A percentile compares a stretch with the other conserved stretches of the same genome.
phyloP scores from a whole-genome alignment of 2,113 vertebrate genomes.

The Neomonachus schauinslandi region DNA sequence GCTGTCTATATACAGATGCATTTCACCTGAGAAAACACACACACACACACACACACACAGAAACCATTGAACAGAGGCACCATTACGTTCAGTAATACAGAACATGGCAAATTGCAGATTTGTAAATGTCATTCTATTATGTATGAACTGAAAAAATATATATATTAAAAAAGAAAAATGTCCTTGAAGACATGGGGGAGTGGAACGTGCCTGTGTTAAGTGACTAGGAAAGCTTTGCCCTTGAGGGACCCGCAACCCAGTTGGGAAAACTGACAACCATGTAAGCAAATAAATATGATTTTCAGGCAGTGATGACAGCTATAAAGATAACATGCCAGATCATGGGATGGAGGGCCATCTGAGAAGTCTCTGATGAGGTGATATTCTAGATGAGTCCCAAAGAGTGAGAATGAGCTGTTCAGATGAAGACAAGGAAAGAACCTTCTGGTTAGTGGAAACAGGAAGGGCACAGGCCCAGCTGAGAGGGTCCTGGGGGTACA shows the following conservation, averaged over 20 bases:
- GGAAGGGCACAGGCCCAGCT: rapidly evolving
- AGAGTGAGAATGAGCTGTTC: neutral
- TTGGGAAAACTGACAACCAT: neutral
- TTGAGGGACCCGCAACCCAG: neutral
- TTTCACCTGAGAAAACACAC: neutral
- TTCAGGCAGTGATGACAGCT: neutral
- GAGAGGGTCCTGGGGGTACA: rapidly evolving
- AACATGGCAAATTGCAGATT: slow-evolving; percentile 46
- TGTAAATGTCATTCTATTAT: slow-evolving; percentile 59
- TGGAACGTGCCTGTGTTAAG: neutral
- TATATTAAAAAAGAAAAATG: neutral
- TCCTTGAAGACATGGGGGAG: slow-evolving; percentile 59
- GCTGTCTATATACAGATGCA: neutral
- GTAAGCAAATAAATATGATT: neutral
- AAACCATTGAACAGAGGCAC: neutral
- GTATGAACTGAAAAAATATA: neutral
- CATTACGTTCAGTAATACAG: neutral
- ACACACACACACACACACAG: neutral
- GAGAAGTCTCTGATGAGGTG: neutral
- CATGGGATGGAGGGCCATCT: neutral
- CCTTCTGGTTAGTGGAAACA: neutral
- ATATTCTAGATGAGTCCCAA: neutral
- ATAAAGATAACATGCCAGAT: neutral
- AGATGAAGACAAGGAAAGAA: neutral
- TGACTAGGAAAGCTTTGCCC: neutral